Conservation (phyloP, 2,797 vertebrate species). For the Chelon labrosus region DNA sequence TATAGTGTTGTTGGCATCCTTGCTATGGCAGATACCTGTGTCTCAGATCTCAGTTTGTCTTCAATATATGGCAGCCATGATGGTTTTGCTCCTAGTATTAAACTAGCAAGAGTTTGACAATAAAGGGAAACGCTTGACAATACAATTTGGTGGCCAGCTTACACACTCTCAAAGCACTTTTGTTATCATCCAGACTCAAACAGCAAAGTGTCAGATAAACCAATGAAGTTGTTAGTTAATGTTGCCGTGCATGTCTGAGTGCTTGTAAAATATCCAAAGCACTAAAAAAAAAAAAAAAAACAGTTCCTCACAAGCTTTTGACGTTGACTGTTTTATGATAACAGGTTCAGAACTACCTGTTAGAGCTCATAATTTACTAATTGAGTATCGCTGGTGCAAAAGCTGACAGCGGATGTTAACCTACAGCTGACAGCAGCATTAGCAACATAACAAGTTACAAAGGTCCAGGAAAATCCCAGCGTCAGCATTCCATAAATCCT, state of each 20-base stretch:
- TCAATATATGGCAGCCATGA: neutral
- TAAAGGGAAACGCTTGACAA: neutral
- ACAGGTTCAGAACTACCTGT: neutral
- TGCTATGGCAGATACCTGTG: neutral
- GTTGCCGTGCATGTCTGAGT: constrained; percentile 3
- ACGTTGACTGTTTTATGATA: neutral
- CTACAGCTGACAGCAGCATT: neutral
- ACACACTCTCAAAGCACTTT: neutral
- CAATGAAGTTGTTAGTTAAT: neutral
- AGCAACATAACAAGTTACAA: neutral
- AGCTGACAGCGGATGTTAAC: neutral
- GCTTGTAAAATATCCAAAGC: constrained; percentile 7
- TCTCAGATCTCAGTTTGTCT: neutral
- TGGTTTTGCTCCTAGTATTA: constrained; percentile 3
- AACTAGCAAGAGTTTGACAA: neutral
- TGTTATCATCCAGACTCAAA: neutral
- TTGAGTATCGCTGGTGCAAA: constrained; percentile 7
- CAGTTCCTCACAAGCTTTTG: neutral
- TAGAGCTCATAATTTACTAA: neutral
- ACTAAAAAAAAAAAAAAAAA: neutral
- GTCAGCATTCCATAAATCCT: constrained; percentile 1
- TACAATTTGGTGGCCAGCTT: neutral
- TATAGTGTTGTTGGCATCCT: neutral
- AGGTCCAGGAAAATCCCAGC: neutral
- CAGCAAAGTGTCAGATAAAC: neutral